Conservation (phyloP, 2,797 vertebrate genomes). For the Halcyon badia region DNA sequence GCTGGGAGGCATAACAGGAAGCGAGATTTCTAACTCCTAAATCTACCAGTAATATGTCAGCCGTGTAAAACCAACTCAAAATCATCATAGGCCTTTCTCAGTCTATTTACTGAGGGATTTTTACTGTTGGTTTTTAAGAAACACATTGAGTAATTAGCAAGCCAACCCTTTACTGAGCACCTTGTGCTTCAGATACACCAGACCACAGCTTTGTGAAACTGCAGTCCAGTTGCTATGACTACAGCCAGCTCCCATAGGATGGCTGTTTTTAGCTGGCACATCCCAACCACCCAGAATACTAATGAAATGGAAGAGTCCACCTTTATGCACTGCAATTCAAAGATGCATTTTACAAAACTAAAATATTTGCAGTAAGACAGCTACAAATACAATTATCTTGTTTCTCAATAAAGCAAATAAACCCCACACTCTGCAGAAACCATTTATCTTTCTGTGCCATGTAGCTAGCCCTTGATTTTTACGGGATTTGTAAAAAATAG, state of each 20-base stretch:
- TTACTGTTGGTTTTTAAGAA: not conserved
- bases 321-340: not conserved
- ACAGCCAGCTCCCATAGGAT: slow-evolving; percentile 60
- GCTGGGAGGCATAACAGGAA: not conserved
- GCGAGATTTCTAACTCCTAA: not conserved
- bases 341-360: not conserved
- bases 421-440: not conserved
- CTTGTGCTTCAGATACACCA: slow-evolving; percentile 1
- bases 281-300: slow-evolving; percentile 62
- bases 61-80: not conserved
- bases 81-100: not conserved
- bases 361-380: not conserved
- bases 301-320: slow-evolving; percentile 55
- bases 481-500: not conserved
- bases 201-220: slow-evolving; percentile 19
- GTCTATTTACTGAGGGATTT: not conserved
- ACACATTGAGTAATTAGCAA: slow-evolving; percentile 43
- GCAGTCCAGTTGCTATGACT: slow-evolving; percentile 73
- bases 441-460: not conserved
- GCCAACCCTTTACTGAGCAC: slow-evolving; percentile 43
- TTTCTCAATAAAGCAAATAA: not conserved
- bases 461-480: not conserved
- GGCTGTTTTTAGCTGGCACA: slow-evolving; percentile 45
- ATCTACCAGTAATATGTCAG: not conserved
- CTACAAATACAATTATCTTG: slow-evolving; percentile 15